Percentiles rank a stretch among this genome's conserved stretches.
Conservation (phyloP, 2,888 invertebrate genomes). For the Acleris laterana region DNA sequence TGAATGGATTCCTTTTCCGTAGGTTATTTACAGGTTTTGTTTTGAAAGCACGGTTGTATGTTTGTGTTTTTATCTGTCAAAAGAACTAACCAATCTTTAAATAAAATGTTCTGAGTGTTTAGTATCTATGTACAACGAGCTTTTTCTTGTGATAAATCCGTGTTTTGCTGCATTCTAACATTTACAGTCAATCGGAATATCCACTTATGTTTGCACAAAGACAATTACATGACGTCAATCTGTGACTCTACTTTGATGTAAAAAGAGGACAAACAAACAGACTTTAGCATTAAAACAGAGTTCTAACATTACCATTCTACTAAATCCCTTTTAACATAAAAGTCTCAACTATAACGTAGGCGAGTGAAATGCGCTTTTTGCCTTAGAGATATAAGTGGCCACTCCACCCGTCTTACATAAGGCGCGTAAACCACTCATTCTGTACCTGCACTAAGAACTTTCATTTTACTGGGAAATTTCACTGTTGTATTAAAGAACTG, state of each 20-base stretch:
- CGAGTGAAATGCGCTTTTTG: conserved; percentile 18
- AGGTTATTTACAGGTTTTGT: background rate
- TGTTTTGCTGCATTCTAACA: too few relatives aligned
- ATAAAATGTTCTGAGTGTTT: too few relatives aligned
- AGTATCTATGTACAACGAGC: too few relatives aligned
- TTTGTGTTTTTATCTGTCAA: background rate
- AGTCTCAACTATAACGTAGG: background rate
- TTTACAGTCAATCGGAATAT: too few relatives aligned
- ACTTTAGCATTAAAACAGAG: background rate
- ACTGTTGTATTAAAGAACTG: too few relatives aligned
- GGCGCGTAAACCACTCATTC: conserved; percentile 12
- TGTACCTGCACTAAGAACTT: too few relatives aligned
- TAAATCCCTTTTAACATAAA: background rate
- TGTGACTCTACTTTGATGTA: background rate
- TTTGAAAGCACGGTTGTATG: too few relatives aligned
- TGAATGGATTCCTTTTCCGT: conserved; percentile 14
- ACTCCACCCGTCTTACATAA: conserved; percentile 6
- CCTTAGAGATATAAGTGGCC: conserved; percentile 28
- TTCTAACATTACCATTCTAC: background rate
- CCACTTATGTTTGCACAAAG: too few relatives aligned
- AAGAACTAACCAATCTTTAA: background rate
- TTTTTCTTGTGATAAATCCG: too few relatives aligned
- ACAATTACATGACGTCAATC: background rate
- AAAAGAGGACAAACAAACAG: background rate
- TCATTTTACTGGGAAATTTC: too few relatives aligned